A percentile compares a stretch with the other conserved stretches of the same genome.
These are phyloP conservation scores for Sebastes hubbsi DNA, from an alignment of 2,797 vertebrate species.

Conservation along the genomic window DNA sequence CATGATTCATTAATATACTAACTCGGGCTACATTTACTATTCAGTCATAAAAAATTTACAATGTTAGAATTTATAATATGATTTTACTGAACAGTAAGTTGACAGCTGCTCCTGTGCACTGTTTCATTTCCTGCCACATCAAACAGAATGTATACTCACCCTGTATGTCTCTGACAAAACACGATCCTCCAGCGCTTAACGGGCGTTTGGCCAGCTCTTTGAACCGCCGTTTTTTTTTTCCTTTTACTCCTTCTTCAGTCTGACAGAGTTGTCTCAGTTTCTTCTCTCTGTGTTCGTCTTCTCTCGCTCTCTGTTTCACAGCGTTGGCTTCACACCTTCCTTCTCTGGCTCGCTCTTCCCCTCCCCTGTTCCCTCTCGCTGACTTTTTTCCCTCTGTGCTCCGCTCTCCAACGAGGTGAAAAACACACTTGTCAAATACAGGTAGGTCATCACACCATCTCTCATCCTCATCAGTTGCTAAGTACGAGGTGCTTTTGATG, in stretches of 20 bases:
- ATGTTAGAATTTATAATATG: conserved; percentile 12
- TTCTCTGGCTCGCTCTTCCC: conserved; percentile 46
- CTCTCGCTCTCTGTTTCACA: conserved; percentile 17
- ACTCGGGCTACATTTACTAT: conserved; percentile 9
- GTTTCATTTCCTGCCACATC: conserved; percentile 57
- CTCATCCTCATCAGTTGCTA: conserved; percentile 77
- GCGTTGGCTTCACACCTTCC: conserved; percentile 55
- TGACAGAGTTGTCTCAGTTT: conserved; percentile 31
- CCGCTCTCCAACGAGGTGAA: conserved; percentile 79
- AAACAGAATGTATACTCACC: conserved; percentile 71
- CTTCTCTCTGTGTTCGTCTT: conserved; percentile 5
- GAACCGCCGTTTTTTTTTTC: background rate
- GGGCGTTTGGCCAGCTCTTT: conserved; percentile 32
- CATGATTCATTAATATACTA: conserved; percentile 23
- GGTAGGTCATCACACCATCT: conserved; percentile 68
- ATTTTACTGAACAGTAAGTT: conserved; percentile 13
- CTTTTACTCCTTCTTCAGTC: conserved; percentile 31
- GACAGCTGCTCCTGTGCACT: conserved; percentile 42
- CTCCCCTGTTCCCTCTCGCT: conserved; percentile 57
- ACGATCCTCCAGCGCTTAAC: conserved; percentile 37
- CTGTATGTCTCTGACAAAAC: conserved; percentile 21
- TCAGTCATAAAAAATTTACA: conserved; percentile 16
- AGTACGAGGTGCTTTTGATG: conserved; percentile 51
- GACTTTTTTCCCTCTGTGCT: conserved; percentile 52
- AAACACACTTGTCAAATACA: conserved; percentile 79